Base-by-base conservation (phyloP, 2,113 vertebrate species). In the Calyptomena viridis region DNA sequence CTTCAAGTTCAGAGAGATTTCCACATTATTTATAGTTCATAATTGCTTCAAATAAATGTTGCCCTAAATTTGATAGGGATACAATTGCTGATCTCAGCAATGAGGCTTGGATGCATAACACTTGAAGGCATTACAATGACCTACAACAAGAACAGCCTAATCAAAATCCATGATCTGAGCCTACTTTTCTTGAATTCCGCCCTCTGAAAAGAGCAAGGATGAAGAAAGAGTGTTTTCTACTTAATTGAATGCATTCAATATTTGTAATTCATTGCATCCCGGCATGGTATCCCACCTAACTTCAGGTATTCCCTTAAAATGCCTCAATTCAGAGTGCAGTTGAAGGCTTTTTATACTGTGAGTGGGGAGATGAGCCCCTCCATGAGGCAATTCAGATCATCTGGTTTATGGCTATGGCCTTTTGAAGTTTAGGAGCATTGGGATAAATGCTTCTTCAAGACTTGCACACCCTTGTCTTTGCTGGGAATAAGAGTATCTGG, bases 61-160 rank as follows among this genome's bases (percentile, higher is more conserved):
- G 79, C 64, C 62, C 76, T 96, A 88, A 93, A 92, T 92, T 81
- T 84, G 31, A 76, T 52, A 84, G 52, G 9, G 46, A 82, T 93
- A 39, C 35, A 64, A 18, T 52, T 91, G 76, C 88, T 86, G 90
- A 83, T 94, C 82, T 93, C 63, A 95, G 86, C 86, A 89, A 80
- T 71, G 71, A 84, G 12, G 14, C 53, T 92, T 80, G 33, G 56
- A 87, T 81, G 94, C 25, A 14, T 52, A 86, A 52, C 35, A 71
- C 79, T 69, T 92, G 68, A 94, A 92, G 89, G 84, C 56, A 81
- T 27, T 92, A 71, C 24, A 49, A 0, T 85, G 79, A 94, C 88
- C 83, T 92, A 52, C 64, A 92, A 68, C 50, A 81, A 90, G 91
- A 94, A 31, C 16, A 67, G 14, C 27, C 39, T 47, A 74, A 81